Conservation (phyloP, 2,888 invertebrate genomes). For the Rhyacophila evoluta region DNA sequence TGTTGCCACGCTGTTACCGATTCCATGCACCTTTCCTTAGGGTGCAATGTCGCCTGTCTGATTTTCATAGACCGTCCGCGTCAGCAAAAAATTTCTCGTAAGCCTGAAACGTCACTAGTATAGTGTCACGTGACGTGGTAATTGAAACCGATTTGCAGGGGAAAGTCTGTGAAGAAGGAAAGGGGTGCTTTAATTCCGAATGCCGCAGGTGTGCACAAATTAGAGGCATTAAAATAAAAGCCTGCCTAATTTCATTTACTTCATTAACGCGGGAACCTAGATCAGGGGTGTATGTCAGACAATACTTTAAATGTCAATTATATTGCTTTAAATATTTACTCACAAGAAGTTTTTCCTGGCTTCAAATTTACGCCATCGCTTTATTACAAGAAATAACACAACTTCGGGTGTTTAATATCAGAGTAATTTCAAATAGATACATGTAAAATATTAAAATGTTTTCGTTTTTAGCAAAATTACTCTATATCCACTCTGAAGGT, state of each 20-base stretch:
- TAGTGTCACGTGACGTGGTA: conserved; percentile 44
- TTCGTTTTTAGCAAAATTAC: too few species aligned
- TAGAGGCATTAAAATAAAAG: conserved; percentile 52
- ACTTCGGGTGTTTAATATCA: too few species aligned
- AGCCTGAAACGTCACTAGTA: conserved; percentile 8
- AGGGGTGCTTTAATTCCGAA: conserved; percentile 8
- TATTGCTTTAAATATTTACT: too few species aligned
- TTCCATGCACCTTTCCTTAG: conserved; percentile 34
- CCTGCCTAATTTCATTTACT: conserved; percentile 49
- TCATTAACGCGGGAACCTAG: conserved; percentile 40
- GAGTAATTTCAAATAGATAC: too few species aligned
- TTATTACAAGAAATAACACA: too few species aligned
- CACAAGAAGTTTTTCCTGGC: too few species aligned
- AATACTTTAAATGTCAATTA: too few species aligned
- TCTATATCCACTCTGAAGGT: too few species aligned
- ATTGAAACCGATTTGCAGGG: conserved; percentile 37
- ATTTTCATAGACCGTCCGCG: neutral
- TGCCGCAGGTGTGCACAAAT: conserved; percentile 50
- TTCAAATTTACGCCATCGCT: too few species aligned
- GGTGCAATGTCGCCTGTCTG: conserved; percentile 34
- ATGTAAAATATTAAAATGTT: too few species aligned
- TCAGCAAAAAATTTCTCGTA: conserved; percentile 13
- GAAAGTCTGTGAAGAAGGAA: neutral
- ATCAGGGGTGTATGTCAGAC: neutral
- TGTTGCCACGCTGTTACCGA: conserved; percentile 31